Percentiles rank a stretch among this genome's conserved stretches.
These are phyloP conservation scores for Pseudomyrmex cubaensis DNA, from an alignment of 1,140 invertebrate species.

Conservation along the genomic window DNA sequence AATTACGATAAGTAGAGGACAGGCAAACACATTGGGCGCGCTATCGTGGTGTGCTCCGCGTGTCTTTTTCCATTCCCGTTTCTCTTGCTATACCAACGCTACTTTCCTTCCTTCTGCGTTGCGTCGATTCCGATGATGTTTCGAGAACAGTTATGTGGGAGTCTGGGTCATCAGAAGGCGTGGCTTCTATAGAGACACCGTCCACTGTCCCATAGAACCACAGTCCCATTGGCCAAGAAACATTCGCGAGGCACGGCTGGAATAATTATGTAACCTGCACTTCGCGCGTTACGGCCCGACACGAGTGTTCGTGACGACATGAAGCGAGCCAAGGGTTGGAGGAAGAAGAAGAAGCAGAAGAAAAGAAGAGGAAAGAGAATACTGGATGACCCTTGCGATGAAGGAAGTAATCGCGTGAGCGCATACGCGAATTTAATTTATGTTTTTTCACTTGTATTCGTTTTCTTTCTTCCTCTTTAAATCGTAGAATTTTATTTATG, in stretches of 20 bases:
- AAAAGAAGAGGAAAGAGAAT: not conserved
- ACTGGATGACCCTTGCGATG: conserved; percentile 68
- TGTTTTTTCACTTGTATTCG: not conserved
- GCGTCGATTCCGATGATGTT: conserved; percentile 79
- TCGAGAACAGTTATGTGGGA: conserved; percentile 85
- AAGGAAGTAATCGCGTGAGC: conserved; percentile 60
- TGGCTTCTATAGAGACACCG: conserved; percentile 82
- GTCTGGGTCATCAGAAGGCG: conserved; percentile 84
- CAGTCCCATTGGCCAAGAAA: conserved; percentile 85
- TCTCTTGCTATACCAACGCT: conserved; percentile 70
- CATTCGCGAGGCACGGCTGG: conserved; percentile 80
- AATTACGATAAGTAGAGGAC: conserved; percentile 26
- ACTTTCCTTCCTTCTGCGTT: conserved; percentile 71
- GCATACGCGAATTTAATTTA: conserved; percentile 49
- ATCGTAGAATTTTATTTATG: not conserved
- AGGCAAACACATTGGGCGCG: not conserved
- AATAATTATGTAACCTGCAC: conserved; percentile 83
- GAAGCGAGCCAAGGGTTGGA: conserved; percentile 39
- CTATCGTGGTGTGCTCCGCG: conserved; percentile 15
- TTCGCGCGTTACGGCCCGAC: conserved; percentile 63
- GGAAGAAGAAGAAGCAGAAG: conserved; percentile 14
- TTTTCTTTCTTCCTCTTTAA: too few relatives aligned
- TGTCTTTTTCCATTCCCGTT: conserved; percentile 20
- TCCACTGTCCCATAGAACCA: conserved; percentile 84
- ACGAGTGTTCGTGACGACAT: conserved; percentile 63